Base-by-base conservation (phyloP, 2,888 invertebrate species). In the Griposia aprilina region DNA sequence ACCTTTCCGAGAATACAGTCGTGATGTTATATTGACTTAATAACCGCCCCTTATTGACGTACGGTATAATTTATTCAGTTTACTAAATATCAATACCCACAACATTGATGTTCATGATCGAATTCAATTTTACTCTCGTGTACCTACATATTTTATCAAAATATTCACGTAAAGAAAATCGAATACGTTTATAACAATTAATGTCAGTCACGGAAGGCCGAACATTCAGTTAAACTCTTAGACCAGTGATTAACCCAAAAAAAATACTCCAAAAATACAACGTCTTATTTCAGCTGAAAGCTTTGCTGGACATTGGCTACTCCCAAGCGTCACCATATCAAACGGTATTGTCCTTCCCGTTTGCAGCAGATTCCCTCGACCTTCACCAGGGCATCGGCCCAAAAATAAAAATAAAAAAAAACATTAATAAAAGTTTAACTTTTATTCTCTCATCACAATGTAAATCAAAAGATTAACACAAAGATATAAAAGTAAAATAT, bases 391-490 rank as follows among this genome's bases (percentile, higher is more conserved):
- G 11, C 48, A n/a, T 41, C 26, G 13, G 17, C 2, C 8, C 0
- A 2, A 2, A 2, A 4, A 3, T 3, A 50, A 5, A 20, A n/a
- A n/a, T 11, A 57, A n/a, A n/a, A 11, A 57, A 13, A 52, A 1
- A 20, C 0, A n/a, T n/a, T n/a, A 52, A 8, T 20, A 52, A 52
- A 52, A 52, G 8, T 20, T 7, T 52, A 7, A 20, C 20, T 6
- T 82, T 11, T 68, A n/a, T 71, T 41, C 52, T 48, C 15, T 78
- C 73, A 57, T n/a, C 77, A 70, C 23, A 30, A 50, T 36, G 63
- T 78, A 85, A 85, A 85, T 85, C 75, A 85, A 84, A 82, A 75
- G 26, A 85, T 85, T 85, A 82, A 78, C 66, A 75, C 65, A 36
- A 60, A 71, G 10, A 69, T 66, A 74, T 67, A 76, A 78, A 75